These are phyloP conservation scores for Cartodere bifasciata DNA, from an alignment of 2,888 invertebrate species.

Conservation along the genomic window DNA sequence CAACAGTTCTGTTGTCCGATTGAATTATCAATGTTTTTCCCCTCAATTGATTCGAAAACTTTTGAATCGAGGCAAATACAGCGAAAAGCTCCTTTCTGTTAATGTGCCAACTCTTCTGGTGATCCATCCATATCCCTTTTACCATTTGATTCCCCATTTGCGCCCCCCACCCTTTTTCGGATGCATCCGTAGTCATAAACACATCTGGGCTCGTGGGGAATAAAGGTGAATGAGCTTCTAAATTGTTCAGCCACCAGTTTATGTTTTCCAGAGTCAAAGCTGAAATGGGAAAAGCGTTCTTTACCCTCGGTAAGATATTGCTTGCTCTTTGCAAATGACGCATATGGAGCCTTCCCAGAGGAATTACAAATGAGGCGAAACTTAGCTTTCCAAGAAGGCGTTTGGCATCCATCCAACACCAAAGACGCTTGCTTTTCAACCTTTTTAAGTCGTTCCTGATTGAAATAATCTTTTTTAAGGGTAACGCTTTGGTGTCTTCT, in stretches of 20 bases:
- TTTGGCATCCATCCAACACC: slow-evolving; percentile 8
- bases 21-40: slow-evolving; percentile 13
- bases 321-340: slow-evolving; percentile 4
- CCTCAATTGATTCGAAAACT: no score
- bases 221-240: slow-evolving; percentile 7
- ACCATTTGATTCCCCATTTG: no score
- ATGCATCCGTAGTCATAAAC: slow-evolving; percentile 15
- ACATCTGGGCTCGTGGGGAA: slow-evolving; percentile 11
- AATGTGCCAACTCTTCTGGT: slow-evolving; percentile 5
- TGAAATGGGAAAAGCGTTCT: neutral
- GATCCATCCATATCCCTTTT: slow-evolving; percentile 3
- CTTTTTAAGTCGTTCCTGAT: slow-evolving; percentile 6
- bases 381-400: slow-evolving; percentile 10
- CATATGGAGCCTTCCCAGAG: slow-evolving; percentile 5
- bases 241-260: slow-evolving; percentile 13
- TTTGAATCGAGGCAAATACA: no score
- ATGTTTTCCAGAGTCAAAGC: slow-evolving; percentile 5
- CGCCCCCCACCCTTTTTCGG: slow-evolving; percentile 10
- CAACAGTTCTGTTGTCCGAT: slow-evolving; percentile 14
- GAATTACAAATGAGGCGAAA: slow-evolving; percentile 8
- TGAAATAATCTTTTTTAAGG: slow-evolving; percentile 1
- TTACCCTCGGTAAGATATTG: neutral
- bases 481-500: slow-evolving; percentile 4
- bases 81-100: slow-evolving; percentile 8
- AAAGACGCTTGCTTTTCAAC: slow-evolving; percentile 2